Evolutionary conservation across 35 echinoderm and acorn worm species (phyloP).

Genomic region (Lytechinus pictus): DNA sequence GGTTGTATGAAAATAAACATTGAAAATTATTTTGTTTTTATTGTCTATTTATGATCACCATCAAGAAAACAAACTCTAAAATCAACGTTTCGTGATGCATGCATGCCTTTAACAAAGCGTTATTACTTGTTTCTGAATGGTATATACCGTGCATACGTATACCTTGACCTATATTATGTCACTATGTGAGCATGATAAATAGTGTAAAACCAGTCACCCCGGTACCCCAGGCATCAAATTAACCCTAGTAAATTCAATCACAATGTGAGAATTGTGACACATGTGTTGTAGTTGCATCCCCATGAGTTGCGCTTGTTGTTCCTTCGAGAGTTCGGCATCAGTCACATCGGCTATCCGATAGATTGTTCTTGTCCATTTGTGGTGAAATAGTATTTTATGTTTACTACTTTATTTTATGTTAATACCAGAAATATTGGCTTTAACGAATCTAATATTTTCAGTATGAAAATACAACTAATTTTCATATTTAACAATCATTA

Average conservation of each 20-base stretch:
- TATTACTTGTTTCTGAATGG: background rate
- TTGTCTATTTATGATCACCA: too few species aligned
- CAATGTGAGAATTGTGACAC: constrained; percentile 16
- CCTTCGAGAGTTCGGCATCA: background rate
- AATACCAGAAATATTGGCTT: too few species aligned
- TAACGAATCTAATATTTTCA: too few species aligned
- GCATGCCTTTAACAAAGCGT: background rate
- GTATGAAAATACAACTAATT: too few species aligned
- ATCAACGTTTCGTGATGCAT: background rate
- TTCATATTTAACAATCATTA: too few species aligned
- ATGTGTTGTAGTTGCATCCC: background rate
- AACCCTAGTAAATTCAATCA: constrained; percentile 10
- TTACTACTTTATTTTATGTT: too few species aligned
- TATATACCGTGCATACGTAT: background rate
- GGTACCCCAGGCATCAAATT: background rate
- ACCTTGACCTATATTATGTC: constrained; percentile 1
- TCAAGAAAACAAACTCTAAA: too few species aligned
- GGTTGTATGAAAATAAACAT: too few species aligned
- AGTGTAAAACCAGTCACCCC: background rate
- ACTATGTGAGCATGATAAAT: background rate
- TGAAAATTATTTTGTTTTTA: too few species aligned
- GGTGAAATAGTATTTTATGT: too few species aligned
- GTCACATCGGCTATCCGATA: too few species aligned
- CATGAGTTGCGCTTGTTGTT: background rate
- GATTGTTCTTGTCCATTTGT: too few species aligned